Evolutionary conservation across 1,140 invertebrate genomes (phyloP), one percentile per base, ranked within the genome.

Genomic region (Pissodes strobi): DNA sequence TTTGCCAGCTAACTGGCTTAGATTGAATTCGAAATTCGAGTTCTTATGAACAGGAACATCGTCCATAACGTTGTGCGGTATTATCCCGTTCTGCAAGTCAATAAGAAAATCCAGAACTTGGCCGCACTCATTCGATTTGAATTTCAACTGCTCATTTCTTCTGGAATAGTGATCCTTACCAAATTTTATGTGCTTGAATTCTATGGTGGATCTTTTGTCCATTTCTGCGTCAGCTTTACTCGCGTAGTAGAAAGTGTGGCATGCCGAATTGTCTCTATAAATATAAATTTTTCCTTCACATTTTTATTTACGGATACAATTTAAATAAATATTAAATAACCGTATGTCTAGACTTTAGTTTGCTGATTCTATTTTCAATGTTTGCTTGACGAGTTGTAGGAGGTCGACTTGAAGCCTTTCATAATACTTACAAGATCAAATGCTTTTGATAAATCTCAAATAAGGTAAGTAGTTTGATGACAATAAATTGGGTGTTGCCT

Each of bases 221-320:
- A 68, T 68, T 56, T 73, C 64, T 27, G 73, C 74, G 52, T 78
- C 71, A 41, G 75, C 71, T 64, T 73, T 61, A 15, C 64, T 74
- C 34, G 74, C 67, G 52, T 80, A 82, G 62, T 82, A 83, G 68
- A 82, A 84, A 0, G 83, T 85, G 66, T 81, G 77, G 49, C 82
- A 82, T 0, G 84, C 81, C 3, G 84, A 84, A 23, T 80, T 78
- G 74, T 86, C 85, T 66, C 84, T 85, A 67, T 22, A 77, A 79
- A 65, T 61, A 34, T 23, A 25, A n/a, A n/a, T n/a, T n/a, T n/a
- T n/a, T n/a, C n/a, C n/a, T n/a, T n/a, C n/a, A n/a, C n/a, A n/a
- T n/a, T n/a, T n/a, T n/a, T n/a, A n/a, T n/a, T n/a, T n/a, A n/a
- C n/a, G n/a, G n/a, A n/a, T n/a, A n/a, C n/a, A n/a, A n/a, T n/a